Evolutionary conservation across 2,113 vertebrate genomes (phyloP).

Genomic region (Indicator maculatus): DNA sequence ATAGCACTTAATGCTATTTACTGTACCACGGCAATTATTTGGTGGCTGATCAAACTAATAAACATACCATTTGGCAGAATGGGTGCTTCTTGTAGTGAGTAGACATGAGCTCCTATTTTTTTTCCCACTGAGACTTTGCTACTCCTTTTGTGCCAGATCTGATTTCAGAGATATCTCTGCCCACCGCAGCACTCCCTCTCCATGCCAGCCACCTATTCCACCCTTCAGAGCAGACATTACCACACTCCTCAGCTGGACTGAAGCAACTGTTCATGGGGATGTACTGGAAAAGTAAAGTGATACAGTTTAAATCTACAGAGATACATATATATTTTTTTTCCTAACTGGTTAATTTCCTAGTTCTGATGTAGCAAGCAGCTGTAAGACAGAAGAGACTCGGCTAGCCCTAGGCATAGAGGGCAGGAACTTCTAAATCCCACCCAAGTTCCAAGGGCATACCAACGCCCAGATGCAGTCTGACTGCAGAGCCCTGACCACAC

Average conservation of each 20-base stretch:
- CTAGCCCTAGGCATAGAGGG: background rate
- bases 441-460: background rate
- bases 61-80: background rate
- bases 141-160: background rate
- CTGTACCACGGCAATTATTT: slow-evolving; percentile 8
- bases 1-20: slow-evolving; percentile 13
- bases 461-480: background rate
- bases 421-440: background rate
- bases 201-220: background rate
- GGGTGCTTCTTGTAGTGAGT: background rate
- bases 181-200: background rate
- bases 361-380: background rate
- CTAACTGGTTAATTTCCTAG: background rate
- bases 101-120: background rate
- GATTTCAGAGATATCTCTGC: background rate
- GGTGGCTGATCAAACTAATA: slow-evolving; percentile 43
- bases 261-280: background rate
- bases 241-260: background rate
- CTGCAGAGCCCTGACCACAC: background rate
- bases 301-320: background rate
- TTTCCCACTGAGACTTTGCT: background rate
- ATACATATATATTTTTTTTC: background rate
- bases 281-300: background rate
- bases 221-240: background rate
- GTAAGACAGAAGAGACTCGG: background rate